Base-by-base conservation (phyloP, 2,113 vertebrate genomes). In the Barbus barbus region DNA sequence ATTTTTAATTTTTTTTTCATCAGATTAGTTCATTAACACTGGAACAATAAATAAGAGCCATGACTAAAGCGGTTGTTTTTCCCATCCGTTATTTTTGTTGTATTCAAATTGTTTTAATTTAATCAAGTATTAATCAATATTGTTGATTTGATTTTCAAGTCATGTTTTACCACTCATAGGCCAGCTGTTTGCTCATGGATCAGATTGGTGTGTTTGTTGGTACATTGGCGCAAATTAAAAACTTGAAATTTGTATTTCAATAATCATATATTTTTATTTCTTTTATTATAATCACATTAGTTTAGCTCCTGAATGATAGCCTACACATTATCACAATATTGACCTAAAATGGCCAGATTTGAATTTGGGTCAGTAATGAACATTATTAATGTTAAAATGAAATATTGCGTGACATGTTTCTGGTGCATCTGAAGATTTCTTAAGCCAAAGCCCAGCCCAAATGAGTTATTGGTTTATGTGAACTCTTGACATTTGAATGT, bases 31-130 rank as follows among this genome's bases (percentile, higher is more conserved):
- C 38, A 56, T 71, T 28, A 83, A 87, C 86, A 82, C 79, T 83
- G 86, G 83, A 87, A 61, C 61, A 87, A 87, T 87, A 85, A 87
- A 85, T 81, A 82, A 87, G 51, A 85, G 75, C 83, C 81, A 73
- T 65, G 74, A 74, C 58, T 71, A 65, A 72, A 51, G 9, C 24
- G 12, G 46, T 11, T 46, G 83, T 76, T 63, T 58, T 81, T 12
- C 41, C 41, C 18, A 5, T 24, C 1, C 20, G 5, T 81, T n/a
- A 14, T 71, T 53, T 53, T 14, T 6, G 20, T 71, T 67, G 13
- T 0, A 58, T n/a, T 56, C 20, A 9, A 9, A 13, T 16, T 48
- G 44, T 36, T 77, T 78, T 38, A 78, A 78, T 46, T 63, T 12
- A 79, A 44, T 41, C 3, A 44, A 78, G 12, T 24, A 38, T 60